Conservation (phyloP, 2,113 vertebrate species). For the Cyanistes caeruleus region DNA sequence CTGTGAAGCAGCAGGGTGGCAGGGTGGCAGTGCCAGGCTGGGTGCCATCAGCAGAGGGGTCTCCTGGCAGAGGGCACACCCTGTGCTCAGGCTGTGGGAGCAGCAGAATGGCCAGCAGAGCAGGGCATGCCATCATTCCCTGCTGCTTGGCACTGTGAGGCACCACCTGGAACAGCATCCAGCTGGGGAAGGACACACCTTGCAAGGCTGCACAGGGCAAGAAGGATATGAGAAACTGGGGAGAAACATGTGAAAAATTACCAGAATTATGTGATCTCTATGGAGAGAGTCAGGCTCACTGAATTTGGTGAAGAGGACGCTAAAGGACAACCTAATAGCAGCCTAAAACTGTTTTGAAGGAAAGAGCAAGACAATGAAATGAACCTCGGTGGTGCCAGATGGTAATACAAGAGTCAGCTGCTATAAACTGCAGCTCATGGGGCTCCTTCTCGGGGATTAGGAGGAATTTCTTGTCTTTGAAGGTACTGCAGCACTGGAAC, state of each 20-base stretch:
- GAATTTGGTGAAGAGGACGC: neutral
- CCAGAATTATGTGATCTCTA: neutral
- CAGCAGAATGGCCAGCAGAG: neutral
- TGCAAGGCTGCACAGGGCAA: neutral
- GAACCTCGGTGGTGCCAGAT: neutral
- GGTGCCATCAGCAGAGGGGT: neutral
- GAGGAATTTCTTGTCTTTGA: neutral
- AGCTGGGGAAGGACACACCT: neutral
- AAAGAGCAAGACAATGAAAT: neutral
- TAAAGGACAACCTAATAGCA: neutral
- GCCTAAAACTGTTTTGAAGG: neutral
- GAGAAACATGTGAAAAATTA: neutral
- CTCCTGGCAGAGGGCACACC: neutral
- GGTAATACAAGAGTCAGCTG: neutral
- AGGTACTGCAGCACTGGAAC: neutral
- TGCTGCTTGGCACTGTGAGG: neutral
- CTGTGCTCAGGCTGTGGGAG: neutral
- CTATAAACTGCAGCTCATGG: neutral
- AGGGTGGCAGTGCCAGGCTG: neutral
- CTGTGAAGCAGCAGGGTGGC: neutral
- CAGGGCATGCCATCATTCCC: fast-evolving
- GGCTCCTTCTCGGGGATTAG: neutral
- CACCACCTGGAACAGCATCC: neutral
- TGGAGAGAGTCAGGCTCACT: neutral
- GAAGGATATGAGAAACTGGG: neutral